These are phyloP conservation scores for Phylloscopus trochiloides DNA, from an alignment of 2,113 vertebrate species.

Conservation along the genomic window DNA sequence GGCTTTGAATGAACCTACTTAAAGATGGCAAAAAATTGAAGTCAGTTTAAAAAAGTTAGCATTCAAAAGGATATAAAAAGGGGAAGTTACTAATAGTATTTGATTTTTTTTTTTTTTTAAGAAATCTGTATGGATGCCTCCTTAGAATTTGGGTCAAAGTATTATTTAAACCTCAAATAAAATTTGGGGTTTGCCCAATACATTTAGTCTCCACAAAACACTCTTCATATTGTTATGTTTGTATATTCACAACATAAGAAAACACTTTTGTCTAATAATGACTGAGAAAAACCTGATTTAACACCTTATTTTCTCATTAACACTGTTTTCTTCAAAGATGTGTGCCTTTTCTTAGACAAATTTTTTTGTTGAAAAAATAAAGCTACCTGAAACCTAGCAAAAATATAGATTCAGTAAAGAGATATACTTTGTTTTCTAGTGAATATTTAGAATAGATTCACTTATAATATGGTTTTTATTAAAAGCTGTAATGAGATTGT, in stretches of 20 bases:
- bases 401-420: background rate
- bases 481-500: background rate
- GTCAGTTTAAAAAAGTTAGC: background rate
- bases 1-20: background rate
- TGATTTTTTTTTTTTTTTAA: background rate
- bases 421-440: background rate
- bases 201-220: background rate
- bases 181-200: background rate
- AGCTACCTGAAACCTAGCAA: background rate
- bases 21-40: background rate
- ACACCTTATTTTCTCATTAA: background rate
- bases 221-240: background rate
- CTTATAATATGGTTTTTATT: background rate
- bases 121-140: background rate
- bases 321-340: background rate
- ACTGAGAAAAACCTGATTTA: background rate
- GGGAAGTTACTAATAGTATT: rapidly evolving
- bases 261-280: background rate
- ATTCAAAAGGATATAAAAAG: background rate
- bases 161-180: background rate
- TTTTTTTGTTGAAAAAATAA: background rate
- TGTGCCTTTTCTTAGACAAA: background rate
- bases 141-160: background rate
- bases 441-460: background rate
- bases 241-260: background rate